A percentile compares a stretch with the other conserved stretches of the same genome.
These are phyloP conservation scores for Atherinosoma microstoma DNA, from an alignment of 2,797 vertebrate genomes.

Conservation along the genomic window DNA sequence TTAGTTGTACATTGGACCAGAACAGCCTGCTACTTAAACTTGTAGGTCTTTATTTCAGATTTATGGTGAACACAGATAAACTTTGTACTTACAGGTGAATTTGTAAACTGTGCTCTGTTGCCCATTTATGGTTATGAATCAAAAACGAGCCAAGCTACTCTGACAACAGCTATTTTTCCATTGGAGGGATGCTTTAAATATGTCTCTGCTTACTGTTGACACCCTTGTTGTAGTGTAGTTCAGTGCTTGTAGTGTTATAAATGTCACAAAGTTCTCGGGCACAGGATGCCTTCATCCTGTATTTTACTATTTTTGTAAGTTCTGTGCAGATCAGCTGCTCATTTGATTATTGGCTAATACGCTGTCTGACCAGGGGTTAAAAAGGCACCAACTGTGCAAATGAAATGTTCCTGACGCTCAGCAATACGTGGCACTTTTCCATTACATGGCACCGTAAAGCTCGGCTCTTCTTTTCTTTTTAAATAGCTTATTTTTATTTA, in stretches of 20 bases:
- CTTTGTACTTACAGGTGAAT: background rate
- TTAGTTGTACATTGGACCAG: background rate
- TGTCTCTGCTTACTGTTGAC: slow-evolving; percentile 19
- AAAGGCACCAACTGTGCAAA: background rate
- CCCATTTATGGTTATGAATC: background rate
- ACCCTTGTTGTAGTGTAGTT: slow-evolving; percentile 11
- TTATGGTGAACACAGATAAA: background rate
- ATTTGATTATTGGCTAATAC: slow-evolving; percentile 5
- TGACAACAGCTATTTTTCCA: background rate
- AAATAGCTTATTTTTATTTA: too few species aligned
- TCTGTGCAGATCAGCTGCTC: slow-evolving; percentile 25
- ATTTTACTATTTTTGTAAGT: slow-evolving; percentile 22
- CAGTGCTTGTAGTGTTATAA: slow-evolving; percentile 15
- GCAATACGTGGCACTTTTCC: too few species aligned
- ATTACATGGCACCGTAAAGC: too few species aligned
- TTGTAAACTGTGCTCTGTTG: background rate
- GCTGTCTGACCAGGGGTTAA: background rate
- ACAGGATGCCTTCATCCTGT: slow-evolving; percentile 10
- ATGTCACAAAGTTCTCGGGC: slow-evolving; percentile 19
- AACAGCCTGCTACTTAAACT: background rate
- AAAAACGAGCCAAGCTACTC: background rate
- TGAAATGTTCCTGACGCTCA: too few species aligned
- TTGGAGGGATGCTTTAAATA: slow-evolving; percentile 31
- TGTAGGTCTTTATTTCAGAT: background rate
- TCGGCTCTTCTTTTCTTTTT: too few species aligned